phyloP scores from a whole-genome alignment of 1,140 invertebrate species.

The Phenacoccus solenopsis region DNA sequence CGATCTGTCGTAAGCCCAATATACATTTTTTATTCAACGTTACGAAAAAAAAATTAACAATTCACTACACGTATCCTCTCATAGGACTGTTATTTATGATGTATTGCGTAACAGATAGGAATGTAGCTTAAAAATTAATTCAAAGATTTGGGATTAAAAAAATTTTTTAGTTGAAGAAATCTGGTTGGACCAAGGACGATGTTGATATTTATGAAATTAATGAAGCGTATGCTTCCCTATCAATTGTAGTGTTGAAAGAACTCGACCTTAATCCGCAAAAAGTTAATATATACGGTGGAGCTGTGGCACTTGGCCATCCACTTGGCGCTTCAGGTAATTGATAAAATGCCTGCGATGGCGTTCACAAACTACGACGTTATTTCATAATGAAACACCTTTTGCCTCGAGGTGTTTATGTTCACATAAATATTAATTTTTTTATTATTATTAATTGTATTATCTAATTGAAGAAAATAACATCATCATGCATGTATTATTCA shows the following conservation, averaged over 20 bases:
- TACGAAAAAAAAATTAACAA: background rate
- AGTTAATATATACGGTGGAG: conserved; percentile 73
- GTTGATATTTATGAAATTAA: conserved; percentile 84
- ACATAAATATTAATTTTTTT: too few relatives aligned
- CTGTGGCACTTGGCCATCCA: conserved; percentile 81
- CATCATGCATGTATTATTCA: too few relatives aligned
- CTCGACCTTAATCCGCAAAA: conserved; percentile 54
- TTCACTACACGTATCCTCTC: too few relatives aligned
- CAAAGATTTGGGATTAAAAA: background rate
- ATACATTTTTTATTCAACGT: conserved; percentile 10
- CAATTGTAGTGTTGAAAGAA: conserved; percentile 47
- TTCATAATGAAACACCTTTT: too few relatives aligned
- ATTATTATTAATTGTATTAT: too few relatives aligned
- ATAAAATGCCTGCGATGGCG: too few relatives aligned
- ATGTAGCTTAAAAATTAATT: too few relatives aligned
- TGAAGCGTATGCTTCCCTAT: conserved; percentile 70
- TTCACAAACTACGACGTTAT: too few relatives aligned
- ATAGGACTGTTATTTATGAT: too few relatives aligned
- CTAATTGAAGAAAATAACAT: too few relatives aligned
- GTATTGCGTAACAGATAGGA: too few relatives aligned
- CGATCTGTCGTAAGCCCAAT: conserved; percentile 44
- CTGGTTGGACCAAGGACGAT: conserved; percentile 65
- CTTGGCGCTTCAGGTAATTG: conserved; percentile 65
- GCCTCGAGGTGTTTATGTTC: too few relatives aligned
- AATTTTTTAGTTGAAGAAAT: conserved; percentile 58